Evolutionary conservation across 2,797 vertebrate species (phyloP).

Genomic region (Rousettus madagascariensis): DNA sequence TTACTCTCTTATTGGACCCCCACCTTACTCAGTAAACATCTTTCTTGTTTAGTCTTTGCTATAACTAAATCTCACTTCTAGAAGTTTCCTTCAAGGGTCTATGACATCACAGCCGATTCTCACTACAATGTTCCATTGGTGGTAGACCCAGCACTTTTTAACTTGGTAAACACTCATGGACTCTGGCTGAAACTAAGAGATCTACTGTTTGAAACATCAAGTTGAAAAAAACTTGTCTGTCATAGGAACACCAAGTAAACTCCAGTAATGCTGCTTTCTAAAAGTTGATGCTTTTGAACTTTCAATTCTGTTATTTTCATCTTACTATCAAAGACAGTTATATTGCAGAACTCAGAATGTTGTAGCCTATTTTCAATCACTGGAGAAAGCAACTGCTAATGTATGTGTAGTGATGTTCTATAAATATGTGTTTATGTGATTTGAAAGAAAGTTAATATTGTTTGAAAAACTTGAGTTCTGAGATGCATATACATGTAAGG

Average conservation of each 20-base stretch:
- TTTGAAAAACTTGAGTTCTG: constrained; percentile 21
- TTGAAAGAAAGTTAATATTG: not conserved
- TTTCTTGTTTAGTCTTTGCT: constrained; percentile 56
- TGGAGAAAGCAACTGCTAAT: not conserved
- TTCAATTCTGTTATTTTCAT: not conserved
- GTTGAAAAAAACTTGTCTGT: not conserved
- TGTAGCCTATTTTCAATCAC: not conserved
- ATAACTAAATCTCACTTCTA: constrained; percentile 59
- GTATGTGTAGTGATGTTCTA: not conserved
- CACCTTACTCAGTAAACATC: constrained; percentile 61
- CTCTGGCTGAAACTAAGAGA: not conserved
- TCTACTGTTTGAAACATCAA: not conserved
- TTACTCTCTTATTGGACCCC: constrained; percentile 63
- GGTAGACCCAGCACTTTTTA: constrained; percentile 29
- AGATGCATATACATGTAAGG: not conserved
- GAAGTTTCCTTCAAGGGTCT: constrained; percentile 67
- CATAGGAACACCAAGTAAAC: not conserved
- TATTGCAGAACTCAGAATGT: not conserved
- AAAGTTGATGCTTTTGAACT: constrained; percentile 14
- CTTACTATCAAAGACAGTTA: not conserved
- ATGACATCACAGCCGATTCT: constrained; percentile 73
- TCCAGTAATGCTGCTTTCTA: not conserved
- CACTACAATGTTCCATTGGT: constrained; percentile 47
- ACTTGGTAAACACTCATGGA: not conserved
- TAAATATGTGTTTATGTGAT: not conserved